These are phyloP conservation scores for Tuberolachnus salignus DNA, from an alignment of 2,888 invertebrate species.

Conservation along the genomic window DNA sequence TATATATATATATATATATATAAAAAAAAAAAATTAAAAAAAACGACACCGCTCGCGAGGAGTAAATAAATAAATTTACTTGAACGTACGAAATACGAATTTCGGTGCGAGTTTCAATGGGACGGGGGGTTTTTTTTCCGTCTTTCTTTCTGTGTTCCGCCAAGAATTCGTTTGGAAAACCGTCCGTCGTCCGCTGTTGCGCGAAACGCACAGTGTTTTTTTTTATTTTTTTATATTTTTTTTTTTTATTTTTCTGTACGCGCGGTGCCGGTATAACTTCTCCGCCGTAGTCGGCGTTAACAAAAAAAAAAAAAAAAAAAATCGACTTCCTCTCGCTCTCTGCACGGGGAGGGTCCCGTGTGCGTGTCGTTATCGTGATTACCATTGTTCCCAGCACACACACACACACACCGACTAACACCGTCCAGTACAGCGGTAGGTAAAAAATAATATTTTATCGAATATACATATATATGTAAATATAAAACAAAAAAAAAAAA, in stretches of 20 bases:
- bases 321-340: conserved; percentile 39
- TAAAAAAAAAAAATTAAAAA: no score
- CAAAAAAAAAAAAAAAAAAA: neutral
- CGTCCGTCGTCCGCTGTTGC: neutral
- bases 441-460: no score
- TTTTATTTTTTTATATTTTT: neutral
- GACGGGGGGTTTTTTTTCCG: neutral
- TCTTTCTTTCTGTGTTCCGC: neutral
- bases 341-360: conserved; percentile 44
- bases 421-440: conserved; percentile 7
- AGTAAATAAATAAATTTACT: no score
- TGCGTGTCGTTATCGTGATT: conserved; percentile 55
- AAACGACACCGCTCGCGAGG: no score
- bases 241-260: neutral
- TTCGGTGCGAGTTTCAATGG: neutral
- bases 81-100: neutral
- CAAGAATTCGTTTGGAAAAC: conserved; percentile 16
- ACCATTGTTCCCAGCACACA: conserved; percentile 51
- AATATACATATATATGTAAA: no score
- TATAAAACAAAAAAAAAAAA: no score
- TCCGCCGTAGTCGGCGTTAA: conserved; percentile 35
- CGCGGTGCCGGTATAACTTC: conserved; percentile 15
- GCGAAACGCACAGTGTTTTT: conserved; percentile 11
- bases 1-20: no score
- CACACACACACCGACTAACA: conserved; percentile 10